Evolutionary conservation across 2,888 invertebrate genomes (phyloP).

Genomic region (Philhelius pedissequus): DNA sequence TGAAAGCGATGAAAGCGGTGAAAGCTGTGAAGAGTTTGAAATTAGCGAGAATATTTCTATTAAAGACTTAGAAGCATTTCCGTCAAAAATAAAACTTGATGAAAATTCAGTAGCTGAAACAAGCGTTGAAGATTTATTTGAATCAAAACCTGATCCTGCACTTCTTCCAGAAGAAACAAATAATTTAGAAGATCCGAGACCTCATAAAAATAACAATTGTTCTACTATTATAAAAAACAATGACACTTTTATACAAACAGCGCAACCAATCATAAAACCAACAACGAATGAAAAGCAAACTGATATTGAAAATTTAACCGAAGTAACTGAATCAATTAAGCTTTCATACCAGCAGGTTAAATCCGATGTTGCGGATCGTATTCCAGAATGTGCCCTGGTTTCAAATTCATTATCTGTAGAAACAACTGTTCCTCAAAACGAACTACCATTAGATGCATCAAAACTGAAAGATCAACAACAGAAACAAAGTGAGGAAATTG

Average conservation of each 20-base stretch:
- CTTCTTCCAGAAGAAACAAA: not conserved
- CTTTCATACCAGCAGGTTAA: conserved; percentile 53
- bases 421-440: not conserved
- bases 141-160: not conserved
- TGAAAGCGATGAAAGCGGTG: conserved; percentile 14
- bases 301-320: conserved; percentile 47
- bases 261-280: conserved; percentile 20
- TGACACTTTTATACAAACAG: conserved; percentile 36
- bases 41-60: conserved; percentile 28
- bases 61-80: conserved; percentile 1
- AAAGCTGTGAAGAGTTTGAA: conserved; percentile 37
- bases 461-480: conserved; percentile 29
- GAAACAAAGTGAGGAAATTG: conserved; percentile 51
- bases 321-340: conserved; percentile 57
- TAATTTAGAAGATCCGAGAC: not conserved
- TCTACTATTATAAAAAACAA: conserved; percentile 30
- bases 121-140: conserved; percentile 13
- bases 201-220: not conserved
- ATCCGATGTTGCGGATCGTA: not conserved
- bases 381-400: not conserved
- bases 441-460: not conserved
- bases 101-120: conserved; percentile 16
- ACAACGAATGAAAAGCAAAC: conserved; percentile 42
- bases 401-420: not conserved
- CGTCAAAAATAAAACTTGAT: conserved; percentile 20